A percentile compares a stretch with the other conserved stretches of the same genome.
These are phyloP conservation scores for Myxocyprinus asiaticus DNA, from an alignment of 2,113 vertebrate species.

Conservation along the genomic window DNA sequence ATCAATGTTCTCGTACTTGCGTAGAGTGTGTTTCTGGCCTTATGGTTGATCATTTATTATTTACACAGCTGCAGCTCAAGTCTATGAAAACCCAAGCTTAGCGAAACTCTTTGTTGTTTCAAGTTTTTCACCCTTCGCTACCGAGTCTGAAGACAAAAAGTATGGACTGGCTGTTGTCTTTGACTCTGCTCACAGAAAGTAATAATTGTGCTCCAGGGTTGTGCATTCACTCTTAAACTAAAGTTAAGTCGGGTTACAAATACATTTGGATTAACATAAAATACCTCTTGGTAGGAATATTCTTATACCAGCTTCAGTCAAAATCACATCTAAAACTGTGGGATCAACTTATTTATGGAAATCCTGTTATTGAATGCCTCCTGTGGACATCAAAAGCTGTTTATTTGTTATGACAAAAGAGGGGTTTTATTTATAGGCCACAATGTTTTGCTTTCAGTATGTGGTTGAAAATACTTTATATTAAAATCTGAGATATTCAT, in stretches of 20 bases:
- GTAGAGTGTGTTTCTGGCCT: background rate
- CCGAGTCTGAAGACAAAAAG: background rate
- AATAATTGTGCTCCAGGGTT: slow-evolving; percentile 26
- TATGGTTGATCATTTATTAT: slow-evolving; percentile 49
- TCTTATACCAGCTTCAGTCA: slow-evolving; percentile 46
- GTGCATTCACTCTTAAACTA: slow-evolving; percentile 24
- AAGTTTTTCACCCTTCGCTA: slow-evolving; percentile 22
- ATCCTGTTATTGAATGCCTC: slow-evolving; percentile 63
- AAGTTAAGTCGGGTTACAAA: slow-evolving; percentile 42
- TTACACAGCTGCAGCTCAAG: slow-evolving; percentile 36
- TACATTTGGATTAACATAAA: slow-evolving; percentile 52
- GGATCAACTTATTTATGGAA: slow-evolving; percentile 69
- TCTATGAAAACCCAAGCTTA: background rate
- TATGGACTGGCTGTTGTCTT: slow-evolving; percentile 42
- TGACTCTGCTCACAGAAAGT: slow-evolving; percentile 39
- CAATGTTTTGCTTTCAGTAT: slow-evolving; percentile 31
- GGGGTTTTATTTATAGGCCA: slow-evolving; percentile 52
- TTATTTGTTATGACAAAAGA: slow-evolving; percentile 64
- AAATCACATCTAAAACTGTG: slow-evolving; percentile 43
- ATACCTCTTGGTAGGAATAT: slow-evolving; percentile 41
- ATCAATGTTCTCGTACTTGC: too few relatives aligned
- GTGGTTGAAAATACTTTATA: slow-evolving; percentile 47
- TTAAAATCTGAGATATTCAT: slow-evolving; percentile 2
- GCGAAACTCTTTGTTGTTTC: slow-evolving; percentile 18
- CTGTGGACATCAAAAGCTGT: slow-evolving; percentile 58